These are phyloP conservation scores for Drosophila hawaiiensis DNA, from an alignment of 2,888 invertebrate genomes.

Conservation along the genomic window DNA sequence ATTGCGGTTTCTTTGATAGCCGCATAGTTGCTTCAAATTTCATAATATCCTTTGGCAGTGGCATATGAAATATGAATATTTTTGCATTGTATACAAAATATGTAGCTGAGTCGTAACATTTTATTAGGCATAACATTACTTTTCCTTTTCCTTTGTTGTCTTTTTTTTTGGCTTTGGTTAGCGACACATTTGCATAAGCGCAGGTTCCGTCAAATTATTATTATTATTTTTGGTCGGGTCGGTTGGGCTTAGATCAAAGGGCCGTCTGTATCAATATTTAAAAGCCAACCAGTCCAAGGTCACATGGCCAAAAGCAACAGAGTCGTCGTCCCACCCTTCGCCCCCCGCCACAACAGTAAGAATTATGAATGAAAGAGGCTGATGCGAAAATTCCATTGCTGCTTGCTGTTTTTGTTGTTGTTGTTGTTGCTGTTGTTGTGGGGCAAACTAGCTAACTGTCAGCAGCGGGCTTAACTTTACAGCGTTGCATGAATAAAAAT, in stretches of 20 bases:
- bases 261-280: constrained; percentile 74
- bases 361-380: constrained; percentile 69
- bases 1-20: not conserved
- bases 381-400: constrained; percentile 31
- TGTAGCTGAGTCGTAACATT: constrained; percentile 58
- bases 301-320: constrained; percentile 50
- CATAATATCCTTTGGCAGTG: constrained; percentile 1
- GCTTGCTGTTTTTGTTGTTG: not conserved
- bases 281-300: constrained; percentile 73
- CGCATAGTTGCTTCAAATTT: not conserved
- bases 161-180: constrained; percentile 12
- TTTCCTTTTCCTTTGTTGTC: constrained; percentile 19
- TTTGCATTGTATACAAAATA: constrained; percentile 34
- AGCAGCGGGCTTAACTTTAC: constrained; percentile 80
- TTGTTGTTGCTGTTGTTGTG: constrained; percentile 22
- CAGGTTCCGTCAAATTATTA: constrained; percentile 29
- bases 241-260: constrained; percentile 66
- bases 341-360: constrained; percentile 12
- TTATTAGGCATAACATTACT: constrained; percentile 66
- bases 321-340: not conserved
- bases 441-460: constrained; percentile 77
- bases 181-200: constrained; percentile 73
- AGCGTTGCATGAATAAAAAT: constrained; percentile 80
- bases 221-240: constrained; percentile 7
- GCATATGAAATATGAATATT: constrained; percentile 1